Evolutionary conservation across 2,797 vertebrate genomes (phyloP), one percentile per base, ranked within the genome.

Genomic region (Melanotaenia pygmaea): DNA sequence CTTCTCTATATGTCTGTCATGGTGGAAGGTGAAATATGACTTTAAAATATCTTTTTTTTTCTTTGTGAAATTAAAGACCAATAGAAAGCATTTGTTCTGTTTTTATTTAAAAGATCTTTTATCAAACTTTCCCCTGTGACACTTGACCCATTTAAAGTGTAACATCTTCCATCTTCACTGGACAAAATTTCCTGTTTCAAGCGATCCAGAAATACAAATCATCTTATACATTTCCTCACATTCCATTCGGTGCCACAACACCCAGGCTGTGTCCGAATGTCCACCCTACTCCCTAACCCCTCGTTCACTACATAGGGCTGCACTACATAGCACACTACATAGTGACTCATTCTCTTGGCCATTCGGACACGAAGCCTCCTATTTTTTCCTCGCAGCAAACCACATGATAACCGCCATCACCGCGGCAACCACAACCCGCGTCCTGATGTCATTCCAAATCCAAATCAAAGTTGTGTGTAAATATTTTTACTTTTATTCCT

Each of bases 11-110:
- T 64, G 56, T 37, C 82, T 74, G 70, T 82, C 79, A 67, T 45
- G 35, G 66, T 45, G 37, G 62, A 76, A 88, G 81, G 70, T 77
- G 47, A 86, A 89, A 82, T 37, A 71, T 67, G 76, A 45, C 61
- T 70, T 80, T 63, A 70, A 79, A 82, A 61, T 60, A 59, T 60
- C 30, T 35, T 38, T 64, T 81, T 47, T 77, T 81, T 78, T 80
- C 68, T 70, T 72, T 62, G 58, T 20, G 37, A 76, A 85, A 82
- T 81, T 59, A 79, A 80, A 51, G 2, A 64, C 62, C 68, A 28
- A 69, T 14, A 35, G 50, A 79, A 79, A 77, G 58, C 56, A 60
- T 76, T 38, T 67, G 38, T 56, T 59, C 51, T 43, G 40, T 30
- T 30, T 43, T 4, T 18, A 43, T 18, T 43, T 18, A 43, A 5